Evolutionary conservation across 1,140 invertebrate genomes (phyloP).

Genomic region (Cydia fagiglandana): DNA sequence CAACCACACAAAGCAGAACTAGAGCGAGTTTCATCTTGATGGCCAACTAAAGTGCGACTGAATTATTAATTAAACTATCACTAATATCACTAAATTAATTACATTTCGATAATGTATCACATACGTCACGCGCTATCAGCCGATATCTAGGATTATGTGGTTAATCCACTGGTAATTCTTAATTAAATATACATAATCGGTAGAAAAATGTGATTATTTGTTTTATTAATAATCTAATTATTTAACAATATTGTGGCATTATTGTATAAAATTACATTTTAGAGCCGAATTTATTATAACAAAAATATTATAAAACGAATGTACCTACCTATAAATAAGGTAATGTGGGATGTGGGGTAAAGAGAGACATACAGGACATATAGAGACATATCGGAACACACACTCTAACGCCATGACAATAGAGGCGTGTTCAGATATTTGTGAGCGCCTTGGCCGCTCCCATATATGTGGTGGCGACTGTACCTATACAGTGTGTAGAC

Average conservation of each 20-base stretch:
- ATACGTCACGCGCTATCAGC: neutral
- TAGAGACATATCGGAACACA: no score
- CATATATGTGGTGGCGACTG: no score
- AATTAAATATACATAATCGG: constrained; percentile 1
- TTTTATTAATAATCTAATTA: neutral
- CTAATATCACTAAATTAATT: neutral
- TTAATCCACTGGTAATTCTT: neutral
- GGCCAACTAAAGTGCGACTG: neutral
- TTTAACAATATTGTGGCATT: neutral
- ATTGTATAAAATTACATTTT: no score
- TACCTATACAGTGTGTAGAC: no score
- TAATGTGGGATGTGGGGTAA: no score
- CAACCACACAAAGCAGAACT: neutral
- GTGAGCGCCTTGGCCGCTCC: no score
- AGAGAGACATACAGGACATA: no score
- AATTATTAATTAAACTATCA: neutral
- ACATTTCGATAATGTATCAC: neutral
- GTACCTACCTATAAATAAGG: no score
- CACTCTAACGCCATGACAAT: no score
- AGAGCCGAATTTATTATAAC: no score
- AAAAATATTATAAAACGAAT: no score
- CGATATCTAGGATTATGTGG: neutral
- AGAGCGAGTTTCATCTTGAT: constrained; percentile 10
- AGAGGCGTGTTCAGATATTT: no score
- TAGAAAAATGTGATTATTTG: constrained; percentile 3